Conservation (phyloP, 2,888 invertebrate species). For the Pteria penguin region DNA sequence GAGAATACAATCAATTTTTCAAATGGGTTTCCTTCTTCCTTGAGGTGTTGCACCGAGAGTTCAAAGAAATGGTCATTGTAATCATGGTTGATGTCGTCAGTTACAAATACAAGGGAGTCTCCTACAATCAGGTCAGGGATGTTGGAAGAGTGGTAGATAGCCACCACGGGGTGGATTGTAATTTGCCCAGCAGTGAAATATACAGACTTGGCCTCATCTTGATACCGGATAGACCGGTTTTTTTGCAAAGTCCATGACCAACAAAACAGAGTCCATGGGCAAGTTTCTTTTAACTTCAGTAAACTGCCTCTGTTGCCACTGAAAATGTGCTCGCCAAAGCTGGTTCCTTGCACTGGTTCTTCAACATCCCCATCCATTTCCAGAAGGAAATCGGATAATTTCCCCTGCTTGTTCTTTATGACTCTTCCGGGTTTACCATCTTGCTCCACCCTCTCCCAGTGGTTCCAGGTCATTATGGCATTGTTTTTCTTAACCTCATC, state of each 20-base stretch:
- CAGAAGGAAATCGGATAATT: slow-evolving; percentile 22
- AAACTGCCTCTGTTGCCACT: slow-evolving; percentile 52
- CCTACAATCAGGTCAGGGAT: slow-evolving; percentile 17
- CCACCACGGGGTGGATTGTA: slow-evolving; percentile 52
- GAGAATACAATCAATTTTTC: slow-evolving; percentile 33
- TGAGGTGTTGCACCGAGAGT: not conserved
- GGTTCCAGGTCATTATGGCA: slow-evolving; percentile 26
- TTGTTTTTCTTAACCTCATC: slow-evolving; percentile 31
- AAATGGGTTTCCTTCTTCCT: not conserved
- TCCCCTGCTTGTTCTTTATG: slow-evolving; percentile 30
- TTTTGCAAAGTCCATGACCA: slow-evolving; percentile 83
- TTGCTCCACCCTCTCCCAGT: slow-evolving; percentile 34
- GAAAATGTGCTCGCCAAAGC: slow-evolving; percentile 37
- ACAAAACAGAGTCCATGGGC: slow-evolving; percentile 30
- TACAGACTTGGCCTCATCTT: slow-evolving; percentile 45
- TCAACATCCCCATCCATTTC: slow-evolving; percentile 39
- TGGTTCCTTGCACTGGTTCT: slow-evolving; percentile 40
- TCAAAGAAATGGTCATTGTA: slow-evolving; percentile 45
- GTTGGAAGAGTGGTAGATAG: slow-evolving; percentile 25
- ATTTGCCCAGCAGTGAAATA: slow-evolving; percentile 41
- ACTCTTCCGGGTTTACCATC: slow-evolving; percentile 26
- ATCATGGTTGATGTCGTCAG: slow-evolving; percentile 47
- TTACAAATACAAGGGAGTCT: slow-evolving; percentile 42
- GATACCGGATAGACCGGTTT: slow-evolving; percentile 43
- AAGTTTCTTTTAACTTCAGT: slow-evolving; percentile 30